Evolutionary conservation across 2,797 vertebrate genomes (phyloP).

Genomic region (Aulostomus chinensis): DNA sequence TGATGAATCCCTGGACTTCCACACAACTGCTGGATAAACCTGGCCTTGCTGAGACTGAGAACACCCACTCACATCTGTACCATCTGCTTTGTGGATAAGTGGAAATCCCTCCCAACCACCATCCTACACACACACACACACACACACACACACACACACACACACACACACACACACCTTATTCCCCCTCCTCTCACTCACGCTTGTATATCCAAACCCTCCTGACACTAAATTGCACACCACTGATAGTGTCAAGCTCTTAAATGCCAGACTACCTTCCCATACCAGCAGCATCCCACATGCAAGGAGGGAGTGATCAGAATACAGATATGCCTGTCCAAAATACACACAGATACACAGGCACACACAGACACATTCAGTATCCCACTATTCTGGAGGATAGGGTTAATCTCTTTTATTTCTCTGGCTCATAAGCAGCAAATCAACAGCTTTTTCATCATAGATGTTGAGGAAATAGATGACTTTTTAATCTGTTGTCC

Average conservation of each 20-base stretch:
- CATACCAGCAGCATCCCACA: conserved; percentile 39
- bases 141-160: conserved; percentile 7
- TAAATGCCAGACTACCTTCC: conserved; percentile 74
- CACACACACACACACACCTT: conserved; percentile 4
- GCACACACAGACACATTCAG: conserved; percentile 4
- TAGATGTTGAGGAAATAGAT: conserved; percentile 24
- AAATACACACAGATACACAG: conserved; percentile 24
- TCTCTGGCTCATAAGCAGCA: conserved; percentile 6
- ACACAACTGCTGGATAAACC: conserved; percentile 51
- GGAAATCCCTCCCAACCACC: conserved; percentile 37
- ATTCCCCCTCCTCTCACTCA: conserved; percentile 14
- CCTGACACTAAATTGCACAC: conserved; percentile 40
- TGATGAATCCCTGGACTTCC: conserved; percentile 49
- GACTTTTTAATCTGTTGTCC: conserved; percentile 50
- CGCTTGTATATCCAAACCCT: conserved; percentile 34
- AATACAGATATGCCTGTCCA: conserved; percentile 49
- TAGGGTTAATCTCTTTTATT: conserved; percentile 35
- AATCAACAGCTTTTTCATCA: conserved; percentile 17
- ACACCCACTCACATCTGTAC: conserved; percentile 74
- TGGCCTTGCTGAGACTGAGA: conserved; percentile 55
- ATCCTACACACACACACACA: background rate
- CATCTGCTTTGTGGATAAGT: conserved; percentile 67
- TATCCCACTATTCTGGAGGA: conserved; percentile 22
- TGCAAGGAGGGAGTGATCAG: conserved; percentile 38
- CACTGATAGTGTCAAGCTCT: conserved; percentile 54